A percentile compares a stretch with the other conserved stretches of the same genome.
These are phyloP conservation scores for Bombus polaris DNA, from an alignment of 1,140 invertebrate genomes.

Conservation along the genomic window DNA sequence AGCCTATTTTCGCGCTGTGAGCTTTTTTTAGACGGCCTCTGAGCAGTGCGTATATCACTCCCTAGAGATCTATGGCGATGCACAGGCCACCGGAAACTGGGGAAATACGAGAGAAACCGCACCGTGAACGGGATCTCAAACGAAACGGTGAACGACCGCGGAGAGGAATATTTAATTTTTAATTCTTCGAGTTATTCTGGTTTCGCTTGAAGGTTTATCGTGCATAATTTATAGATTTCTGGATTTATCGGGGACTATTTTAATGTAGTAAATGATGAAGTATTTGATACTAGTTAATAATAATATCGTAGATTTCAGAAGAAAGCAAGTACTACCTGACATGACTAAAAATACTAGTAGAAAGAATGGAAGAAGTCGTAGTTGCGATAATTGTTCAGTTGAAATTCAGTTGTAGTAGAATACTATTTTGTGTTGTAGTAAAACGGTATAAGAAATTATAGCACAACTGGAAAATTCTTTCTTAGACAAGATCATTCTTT, in stretches of 20 bases:
- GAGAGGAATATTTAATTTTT: neutral
- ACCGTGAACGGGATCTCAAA: neutral
- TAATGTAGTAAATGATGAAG: no score
- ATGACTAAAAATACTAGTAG: no score
- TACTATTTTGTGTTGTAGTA: no score
- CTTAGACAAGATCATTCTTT: no score
- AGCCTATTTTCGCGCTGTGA: conserved; percentile 23
- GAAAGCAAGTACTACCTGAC: no score
- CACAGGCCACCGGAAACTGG: neutral
- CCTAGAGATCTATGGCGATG: neutral
- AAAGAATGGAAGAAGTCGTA: no score
- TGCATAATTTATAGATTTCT: neutral
- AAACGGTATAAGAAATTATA: no score
- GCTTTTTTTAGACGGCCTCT: conserved; percentile 29
- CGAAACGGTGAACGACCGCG: conserved; percentile 23
- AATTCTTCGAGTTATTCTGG: neutral
- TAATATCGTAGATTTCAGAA: no score
- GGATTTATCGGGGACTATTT: neutral
- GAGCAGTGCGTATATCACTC: neutral
- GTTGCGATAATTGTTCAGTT: no score
- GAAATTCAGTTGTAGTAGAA: no score
- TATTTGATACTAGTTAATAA: no score
- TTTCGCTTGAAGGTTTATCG: neutral
- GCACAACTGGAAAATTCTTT: no score
- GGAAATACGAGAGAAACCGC: neutral